Base-by-base conservation (phyloP, 64 coral and sea anemone genomes). In the Acropora yongei region DNA sequence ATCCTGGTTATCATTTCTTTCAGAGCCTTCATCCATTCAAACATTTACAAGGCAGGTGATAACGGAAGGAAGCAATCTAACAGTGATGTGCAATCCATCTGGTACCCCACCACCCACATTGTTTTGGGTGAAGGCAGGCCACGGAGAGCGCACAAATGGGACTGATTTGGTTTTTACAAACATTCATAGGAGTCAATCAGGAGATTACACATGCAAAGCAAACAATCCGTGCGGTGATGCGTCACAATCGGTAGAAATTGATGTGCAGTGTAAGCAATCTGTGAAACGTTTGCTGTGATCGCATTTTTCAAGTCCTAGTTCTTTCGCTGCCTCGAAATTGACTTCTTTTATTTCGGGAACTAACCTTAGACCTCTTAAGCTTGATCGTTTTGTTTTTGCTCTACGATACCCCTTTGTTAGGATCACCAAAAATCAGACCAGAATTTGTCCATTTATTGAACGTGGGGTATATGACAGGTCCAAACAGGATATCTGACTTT, bases 211-310 rank as follows among this genome's bases (percentile, higher is more conserved):
- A 14, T 83, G 80, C 61, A 42, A 83, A 20, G 42, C 80, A 13
- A 67, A 41, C 12, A 83, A 83, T 66, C 9, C 0, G 14, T 83
- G 80, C 42, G 57, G 41, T 2, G 67, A 83, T 68, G 41, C 41
- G 2, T 17, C 80, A 47, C 5, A 83, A 57, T 44, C 39, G 6
- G 41, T 6, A 68, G 18, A 3, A 2, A 47, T 83, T 83, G 80
- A 83, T n/a, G 57, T 83, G 40, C 80, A 68, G 13, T 83, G 80
- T 83, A 66, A 83, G 80, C 53, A 4, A 41, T 19, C 41, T 42
- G 2, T 57, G 9, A 6, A 66, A 4, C 51, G 51, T 55, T 55
- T 30, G 30, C 30, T 30, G 30, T 30, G 0, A 30, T 30, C 30
- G 30, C 30, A 30, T 30, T 30, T 30, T 30, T 30, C 30, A 30